Conservation (phyloP, 1,140 invertebrate genomes). For the Bombus soroeensis region DNA sequence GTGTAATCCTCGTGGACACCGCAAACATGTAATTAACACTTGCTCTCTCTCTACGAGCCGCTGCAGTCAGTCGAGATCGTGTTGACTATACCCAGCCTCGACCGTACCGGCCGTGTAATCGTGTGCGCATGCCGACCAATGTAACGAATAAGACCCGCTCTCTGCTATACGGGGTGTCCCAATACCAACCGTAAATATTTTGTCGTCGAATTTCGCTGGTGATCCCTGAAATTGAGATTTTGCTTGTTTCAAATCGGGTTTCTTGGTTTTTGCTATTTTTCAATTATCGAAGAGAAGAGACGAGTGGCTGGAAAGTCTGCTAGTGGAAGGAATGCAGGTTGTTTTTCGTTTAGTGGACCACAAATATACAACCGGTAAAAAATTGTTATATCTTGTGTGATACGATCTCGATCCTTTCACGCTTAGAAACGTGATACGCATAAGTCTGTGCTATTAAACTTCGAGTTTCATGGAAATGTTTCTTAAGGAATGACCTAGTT, state of each 20-base stretch:
- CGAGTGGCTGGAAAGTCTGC: neutral
- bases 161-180: neutral
- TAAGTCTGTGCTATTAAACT: no score
- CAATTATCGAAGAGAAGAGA: neutral
- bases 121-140: slow-evolving; percentile 36
- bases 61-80: slow-evolving; percentile 52
- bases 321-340: neutral
- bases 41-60: slow-evolving; percentile 70
- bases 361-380: no score
- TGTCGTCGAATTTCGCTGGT: neutral
- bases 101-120: slow-evolving; percentile 52
- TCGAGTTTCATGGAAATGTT: no score
- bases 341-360: no score
- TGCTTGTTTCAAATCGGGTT: no score
- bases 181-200: neutral
- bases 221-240: neutral
- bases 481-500: no score
- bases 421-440: no score
- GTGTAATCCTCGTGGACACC: slow-evolving; percentile 82
- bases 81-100: slow-evolving; percentile 51
- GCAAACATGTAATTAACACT: slow-evolving; percentile 83
- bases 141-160: slow-evolving; percentile 28
- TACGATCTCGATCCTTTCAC: no score
- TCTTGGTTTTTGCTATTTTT: no score
- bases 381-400: no score